Base-by-base conservation (phyloP, 2,113 vertebrate genomes). In the Triplophysa tibetana region DNA sequence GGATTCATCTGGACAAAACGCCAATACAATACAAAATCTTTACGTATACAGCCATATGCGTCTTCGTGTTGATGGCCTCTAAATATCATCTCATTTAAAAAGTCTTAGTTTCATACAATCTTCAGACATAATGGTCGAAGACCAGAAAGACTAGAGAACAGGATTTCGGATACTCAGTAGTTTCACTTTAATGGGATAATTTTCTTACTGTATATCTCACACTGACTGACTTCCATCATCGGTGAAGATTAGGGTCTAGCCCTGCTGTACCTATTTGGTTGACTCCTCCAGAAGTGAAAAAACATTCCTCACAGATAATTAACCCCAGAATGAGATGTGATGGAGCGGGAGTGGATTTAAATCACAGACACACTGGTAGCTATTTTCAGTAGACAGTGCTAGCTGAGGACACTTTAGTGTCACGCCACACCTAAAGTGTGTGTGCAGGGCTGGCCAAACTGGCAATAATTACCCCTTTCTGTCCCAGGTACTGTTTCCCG, bases 191-290 rank as follows among this genome's bases (percentile, higher is more conserved):
- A 77, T 65, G 24, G 62, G 75, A 65, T 65, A 12, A 16, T 77
- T 38, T 54, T 26, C 62, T 52, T 54, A 24, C 24, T 24, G 24
- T 24, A n/a, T 54, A 33, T 54, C 50, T 65, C 23, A 50, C 70
- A 45, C 64, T 50, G 77, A 80, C 82, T 11, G 14, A 43, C 41
- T 83, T 80, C 72, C 23, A 26, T 83, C 48, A 65, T 43, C 26
- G 13, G 10, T 65, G 65, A 16, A 82, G 76, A 82, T 56, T 43
- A 75, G 45, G 48, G 62, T 65, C 52, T 26, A 26, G 60, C 62
- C 9, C 43, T 75, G 58, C 58, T 16, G 61, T 38, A 75, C 26
- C 29, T 52, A 54, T 69, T 33, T 29, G 66, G 41, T 38, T 82
- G 62, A 75, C 65, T 82, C 60, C 45, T 78, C 63, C 70, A 78